These are phyloP conservation scores for Ochotona princeps DNA, from an alignment of 2,113 vertebrate genomes.

Conservation along the genomic window DNA sequence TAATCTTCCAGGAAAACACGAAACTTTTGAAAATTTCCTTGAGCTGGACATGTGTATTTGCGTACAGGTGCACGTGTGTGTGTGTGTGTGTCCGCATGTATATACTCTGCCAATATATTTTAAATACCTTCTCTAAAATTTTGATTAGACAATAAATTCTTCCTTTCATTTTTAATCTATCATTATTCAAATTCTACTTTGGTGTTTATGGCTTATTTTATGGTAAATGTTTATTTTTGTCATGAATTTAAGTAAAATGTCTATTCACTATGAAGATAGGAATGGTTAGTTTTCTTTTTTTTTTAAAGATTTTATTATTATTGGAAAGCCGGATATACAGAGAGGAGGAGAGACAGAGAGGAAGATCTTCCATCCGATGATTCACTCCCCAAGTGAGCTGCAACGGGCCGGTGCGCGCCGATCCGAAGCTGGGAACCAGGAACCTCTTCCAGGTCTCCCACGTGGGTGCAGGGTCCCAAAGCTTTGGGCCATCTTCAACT, in stretches of 20 bases:
- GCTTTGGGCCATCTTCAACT: too few relatives aligned
- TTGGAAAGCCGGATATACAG: too few relatives aligned
- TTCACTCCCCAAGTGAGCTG: too few relatives aligned
- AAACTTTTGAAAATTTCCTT: not conserved
- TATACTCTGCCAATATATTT: not conserved
- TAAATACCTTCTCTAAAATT: constrained; percentile 7
- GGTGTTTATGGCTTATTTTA: not conserved
- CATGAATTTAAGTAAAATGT: not conserved
- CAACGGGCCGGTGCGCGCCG: too few relatives aligned
- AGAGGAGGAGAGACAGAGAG: too few relatives aligned
- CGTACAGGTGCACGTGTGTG: not conserved
- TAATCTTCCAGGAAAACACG: not conserved
- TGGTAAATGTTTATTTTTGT: not conserved
- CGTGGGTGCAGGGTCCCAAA: too few relatives aligned
- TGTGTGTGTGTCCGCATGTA: not conserved
- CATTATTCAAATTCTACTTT: not conserved
- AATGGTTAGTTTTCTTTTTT: constrained; percentile 41
- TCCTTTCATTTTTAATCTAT: not conserved
- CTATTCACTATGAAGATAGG: constrained; percentile 19
- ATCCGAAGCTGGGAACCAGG: too few relatives aligned
- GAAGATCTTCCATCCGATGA: too few relatives aligned
- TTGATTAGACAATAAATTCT: not conserved
- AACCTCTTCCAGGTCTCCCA: too few relatives aligned
- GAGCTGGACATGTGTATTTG: not conserved
- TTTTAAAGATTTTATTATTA: too few relatives aligned